Base-by-base conservation (phyloP, 2,113 vertebrate species). In the Galbula dea region DNA sequence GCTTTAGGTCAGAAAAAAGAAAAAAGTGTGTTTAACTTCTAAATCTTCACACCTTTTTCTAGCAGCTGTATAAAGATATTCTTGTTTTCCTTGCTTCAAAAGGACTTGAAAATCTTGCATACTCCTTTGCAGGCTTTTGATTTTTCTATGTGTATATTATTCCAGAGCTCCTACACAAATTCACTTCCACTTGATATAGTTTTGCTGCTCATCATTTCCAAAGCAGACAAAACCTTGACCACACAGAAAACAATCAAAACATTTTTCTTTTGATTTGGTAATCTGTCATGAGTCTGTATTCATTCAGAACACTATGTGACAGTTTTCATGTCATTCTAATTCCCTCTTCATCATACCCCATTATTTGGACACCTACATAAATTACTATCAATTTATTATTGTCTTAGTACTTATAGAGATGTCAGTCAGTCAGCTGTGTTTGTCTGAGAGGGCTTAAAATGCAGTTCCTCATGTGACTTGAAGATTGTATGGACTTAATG, bases 221-320 rank as follows among this genome's bases (percentile, higher is more conserved):
- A 92, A 81, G 30, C 37, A 83, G 86, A 22, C 13, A 57, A 89
- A 82, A 73, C 34, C 46, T 87, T 57, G 14, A 90, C 85, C 59
- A 59, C 29, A 30, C 8, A 63, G n/a, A 52, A 80, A 24, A n/a
- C 46, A 94, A 87, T 81, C 69, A 92, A 83, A 95, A 78, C 10
- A 62, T 86, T 94, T 94, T 87, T n/a, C 8, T 94, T 48, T 71
- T 85, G 75, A 83, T 93, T 94, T 93, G 51, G 12, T 83, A 81
- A 90, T 88, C 30, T 89, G 15, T 75, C 34, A 71, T 58, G 61
- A 84, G 57, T 59, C 7, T 65, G 18, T 59, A 30, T 81, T 94
- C 4, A 54, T 48, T 78, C 66, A 90, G 81, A 94, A 39, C 14
- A 29, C 8, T 30, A 76, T 29, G 23, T 23, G 90, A 37, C 12